These are phyloP conservation scores for Stenolophus ochropezus DNA, from an alignment of 2,888 invertebrate genomes.

Conservation along the genomic window DNA sequence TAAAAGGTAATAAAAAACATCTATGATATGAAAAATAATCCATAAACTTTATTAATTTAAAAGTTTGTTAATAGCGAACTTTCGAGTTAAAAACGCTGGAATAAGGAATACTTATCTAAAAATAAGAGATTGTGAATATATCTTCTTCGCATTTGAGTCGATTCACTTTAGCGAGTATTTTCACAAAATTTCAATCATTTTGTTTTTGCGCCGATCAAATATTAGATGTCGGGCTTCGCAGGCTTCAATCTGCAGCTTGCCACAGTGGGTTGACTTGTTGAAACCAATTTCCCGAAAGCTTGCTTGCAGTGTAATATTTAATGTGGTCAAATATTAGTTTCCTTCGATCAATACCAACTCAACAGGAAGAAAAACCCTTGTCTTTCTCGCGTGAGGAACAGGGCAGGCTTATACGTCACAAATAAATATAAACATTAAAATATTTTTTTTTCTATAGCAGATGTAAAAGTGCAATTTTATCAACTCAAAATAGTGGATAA, in stretches of 20 bases:
- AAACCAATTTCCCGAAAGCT: constrained; percentile 53
- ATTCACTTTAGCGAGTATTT: constrained; percentile 9
- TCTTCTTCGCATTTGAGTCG: constrained; percentile 2
- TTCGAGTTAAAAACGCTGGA: too few species aligned
- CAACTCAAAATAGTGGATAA: too few species aligned
- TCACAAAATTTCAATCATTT: constrained; percentile 44
- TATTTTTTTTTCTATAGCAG: too few species aligned
- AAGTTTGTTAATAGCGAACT: constrained; percentile 5
- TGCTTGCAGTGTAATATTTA: constrained; percentile 59
- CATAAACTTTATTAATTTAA: constrained; percentile 6
- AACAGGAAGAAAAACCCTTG: constrained; percentile 42
- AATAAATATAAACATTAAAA: too few species aligned
- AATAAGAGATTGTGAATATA: constrained; percentile 19
- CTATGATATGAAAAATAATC: not conserved
- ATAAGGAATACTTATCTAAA: too few species aligned
- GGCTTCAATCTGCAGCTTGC: constrained; percentile 12
- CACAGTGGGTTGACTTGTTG: constrained; percentile 44
- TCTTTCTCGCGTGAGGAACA: constrained; percentile 2
- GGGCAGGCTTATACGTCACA: too few species aligned
- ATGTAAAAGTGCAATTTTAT: too few species aligned
- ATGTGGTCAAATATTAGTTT: constrained; percentile 60
- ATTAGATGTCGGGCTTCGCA: constrained; percentile 26
- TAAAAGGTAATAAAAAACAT: not conserved
- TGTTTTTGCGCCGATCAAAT: constrained; percentile 43
- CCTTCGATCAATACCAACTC: constrained; percentile 47